Percentiles rank a stretch among this genome's conserved stretches.
Evolutionary conservation across 2,888 invertebrate genomes (phyloP).

Genomic region (Epinotia demarniana): DNA sequence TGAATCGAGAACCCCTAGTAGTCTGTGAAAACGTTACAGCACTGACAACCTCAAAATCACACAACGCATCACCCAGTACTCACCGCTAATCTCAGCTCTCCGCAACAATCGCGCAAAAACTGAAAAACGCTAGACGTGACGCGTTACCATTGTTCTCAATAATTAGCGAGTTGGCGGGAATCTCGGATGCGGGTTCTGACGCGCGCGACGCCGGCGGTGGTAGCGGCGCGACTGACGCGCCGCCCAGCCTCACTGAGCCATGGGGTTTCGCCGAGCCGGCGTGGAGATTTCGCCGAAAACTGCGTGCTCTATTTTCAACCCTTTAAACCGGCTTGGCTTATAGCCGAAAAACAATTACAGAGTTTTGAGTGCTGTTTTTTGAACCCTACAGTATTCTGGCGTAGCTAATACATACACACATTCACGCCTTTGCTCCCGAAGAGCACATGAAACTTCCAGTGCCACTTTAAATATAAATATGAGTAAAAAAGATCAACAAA

Average conservation of each 20-base stretch:
- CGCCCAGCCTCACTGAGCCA: background rate
- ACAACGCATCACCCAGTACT: background rate
- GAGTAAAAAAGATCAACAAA: too few species aligned
- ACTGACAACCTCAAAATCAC: background rate
- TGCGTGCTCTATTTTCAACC: background rate
- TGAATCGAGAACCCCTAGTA: constrained; percentile 1
- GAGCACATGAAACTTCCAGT: too few species aligned
- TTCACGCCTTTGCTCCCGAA: too few species aligned
- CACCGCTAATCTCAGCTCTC: constrained; percentile 9
- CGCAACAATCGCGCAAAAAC: constrained; percentile 21
- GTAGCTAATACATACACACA: background rate
- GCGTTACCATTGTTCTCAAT: constrained; percentile 72
- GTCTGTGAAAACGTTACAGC: background rate
- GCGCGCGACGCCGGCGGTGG: constrained; percentile 37
- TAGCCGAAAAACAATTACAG: background rate
- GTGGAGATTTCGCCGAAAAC: constrained; percentile 19
- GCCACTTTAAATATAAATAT: too few species aligned
- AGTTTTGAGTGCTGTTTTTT: background rate
- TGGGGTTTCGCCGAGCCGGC: constrained; percentile 4
- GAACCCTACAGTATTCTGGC: background rate
- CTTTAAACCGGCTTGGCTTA: background rate
- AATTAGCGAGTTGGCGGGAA: constrained; percentile 63
- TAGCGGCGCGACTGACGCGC: constrained; percentile 41
- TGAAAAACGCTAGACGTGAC: constrained; percentile 56
- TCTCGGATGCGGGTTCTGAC: constrained; percentile 15